Evolutionary conservation across 2,888 invertebrate species (phyloP).

Genomic region (Bugula neritina): DNA sequence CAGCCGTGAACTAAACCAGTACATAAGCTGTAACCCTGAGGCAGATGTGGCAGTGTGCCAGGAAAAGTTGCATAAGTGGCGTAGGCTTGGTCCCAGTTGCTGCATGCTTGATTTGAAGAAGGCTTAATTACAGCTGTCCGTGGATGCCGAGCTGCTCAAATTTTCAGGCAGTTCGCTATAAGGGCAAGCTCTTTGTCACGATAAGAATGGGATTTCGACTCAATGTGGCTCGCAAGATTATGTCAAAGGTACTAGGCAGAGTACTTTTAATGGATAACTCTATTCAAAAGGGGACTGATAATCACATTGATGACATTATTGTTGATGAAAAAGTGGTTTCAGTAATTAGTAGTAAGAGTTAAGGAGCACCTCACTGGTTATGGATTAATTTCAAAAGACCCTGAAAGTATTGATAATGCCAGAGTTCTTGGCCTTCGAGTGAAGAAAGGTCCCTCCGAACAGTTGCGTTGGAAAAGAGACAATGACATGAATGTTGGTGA

Average conservation of each 20-base stretch:
- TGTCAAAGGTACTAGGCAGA: slow-evolving; percentile 24
- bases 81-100: slow-evolving; percentile 20
- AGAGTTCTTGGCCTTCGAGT: slow-evolving; percentile 16
- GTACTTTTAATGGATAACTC: slow-evolving; percentile 4
- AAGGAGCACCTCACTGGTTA: neutral
- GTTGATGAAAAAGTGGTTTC: neutral
- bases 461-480: neutral
- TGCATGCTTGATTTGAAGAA: slow-evolving; percentile 27
- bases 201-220: slow-evolving; percentile 28
- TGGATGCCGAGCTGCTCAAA: neutral
- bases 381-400: slow-evolving; percentile 28
- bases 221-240: slow-evolving; percentile 28
- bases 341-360: neutral
- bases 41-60: slow-evolving; percentile 7
- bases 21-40: slow-evolving; percentile 12
- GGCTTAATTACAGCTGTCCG: slow-evolving; percentile 28
- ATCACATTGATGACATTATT: slow-evolving; percentile 27
- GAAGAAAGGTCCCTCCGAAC: neutral
- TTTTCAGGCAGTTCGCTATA: slow-evolving; percentile 26
- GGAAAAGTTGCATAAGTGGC: slow-evolving; percentile 25
- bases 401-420: slow-evolving; percentile 14
- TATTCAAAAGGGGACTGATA: slow-evolving; percentile 16
- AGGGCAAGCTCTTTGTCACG: slow-evolving; percentile 7
- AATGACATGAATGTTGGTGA: neutral
- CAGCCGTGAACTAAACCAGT: slow-evolving; percentile 25